Evolutionary conservation across 2,888 invertebrate species (phyloP).

Genomic region (Salticus scenicus): DNA sequence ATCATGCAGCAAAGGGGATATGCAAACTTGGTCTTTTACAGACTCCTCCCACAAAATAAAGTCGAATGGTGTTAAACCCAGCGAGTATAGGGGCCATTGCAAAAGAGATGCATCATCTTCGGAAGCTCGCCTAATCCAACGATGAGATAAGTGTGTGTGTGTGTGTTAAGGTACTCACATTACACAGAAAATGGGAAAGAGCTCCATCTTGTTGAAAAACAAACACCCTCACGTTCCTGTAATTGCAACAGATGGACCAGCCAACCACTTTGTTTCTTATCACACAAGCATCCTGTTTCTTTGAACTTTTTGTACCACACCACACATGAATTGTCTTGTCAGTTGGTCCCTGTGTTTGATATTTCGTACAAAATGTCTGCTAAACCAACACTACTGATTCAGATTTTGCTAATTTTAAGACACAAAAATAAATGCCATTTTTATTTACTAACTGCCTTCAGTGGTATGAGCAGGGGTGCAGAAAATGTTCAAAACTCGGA

Average conservation of each 20-base stretch:
- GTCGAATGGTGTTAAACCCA: not conserved
- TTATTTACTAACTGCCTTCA: too few relatives aligned
- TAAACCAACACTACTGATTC: too few relatives aligned
- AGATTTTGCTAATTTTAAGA: too few relatives aligned
- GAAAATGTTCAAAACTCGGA: too few relatives aligned
- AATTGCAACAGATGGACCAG: slow-evolving; percentile 35
- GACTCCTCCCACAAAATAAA: not conserved
- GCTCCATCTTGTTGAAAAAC: not conserved
- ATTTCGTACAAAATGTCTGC: too few relatives aligned
- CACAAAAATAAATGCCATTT: too few relatives aligned
- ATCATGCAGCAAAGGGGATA: slow-evolving; percentile 5
- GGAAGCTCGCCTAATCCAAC: not conserved
- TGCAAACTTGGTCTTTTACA: too few relatives aligned
- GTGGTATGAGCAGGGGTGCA: too few relatives aligned
- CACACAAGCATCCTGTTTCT: too few relatives aligned
- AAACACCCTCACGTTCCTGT: slow-evolving; percentile 28
- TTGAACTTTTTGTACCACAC: too few relatives aligned
- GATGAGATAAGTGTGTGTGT: not conserved
- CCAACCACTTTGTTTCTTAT: not conserved
- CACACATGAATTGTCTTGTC: too few relatives aligned
- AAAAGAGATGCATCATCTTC: not conserved
- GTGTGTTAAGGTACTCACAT: not conserved
- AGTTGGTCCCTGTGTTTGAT: not conserved
- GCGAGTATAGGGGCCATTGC: not conserved
- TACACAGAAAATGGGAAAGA: not conserved